Evolutionary conservation across 1,140 invertebrate species (phyloP).

Genomic region (Stegodyphus dumicola): DNA sequence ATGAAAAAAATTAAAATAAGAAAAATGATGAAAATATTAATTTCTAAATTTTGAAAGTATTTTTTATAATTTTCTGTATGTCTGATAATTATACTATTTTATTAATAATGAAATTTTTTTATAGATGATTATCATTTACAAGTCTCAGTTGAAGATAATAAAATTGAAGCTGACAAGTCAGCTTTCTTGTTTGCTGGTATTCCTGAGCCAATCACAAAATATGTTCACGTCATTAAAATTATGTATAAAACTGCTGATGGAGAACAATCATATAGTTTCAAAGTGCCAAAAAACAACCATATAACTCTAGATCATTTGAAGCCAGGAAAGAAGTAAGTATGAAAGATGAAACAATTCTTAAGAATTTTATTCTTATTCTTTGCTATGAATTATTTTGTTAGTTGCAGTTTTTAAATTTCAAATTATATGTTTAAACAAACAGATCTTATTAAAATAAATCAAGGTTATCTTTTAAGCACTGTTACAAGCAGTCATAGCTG

Average conservation of each 20-base stretch:
- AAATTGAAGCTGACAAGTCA: slow-evolving; percentile 72
- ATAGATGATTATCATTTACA: slow-evolving; percentile 82
- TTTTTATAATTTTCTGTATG: slow-evolving; percentile 5
- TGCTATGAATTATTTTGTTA: too few species aligned
- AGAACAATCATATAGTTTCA: slow-evolving; percentile 84
- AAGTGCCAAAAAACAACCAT: slow-evolving; percentile 83
- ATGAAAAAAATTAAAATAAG: too few species aligned
- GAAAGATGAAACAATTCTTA: too few species aligned
- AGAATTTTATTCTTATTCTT: too few species aligned
- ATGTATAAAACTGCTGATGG: slow-evolving; percentile 80
- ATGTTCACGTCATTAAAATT: slow-evolving; percentile 88
- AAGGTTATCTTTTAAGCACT: too few species aligned
- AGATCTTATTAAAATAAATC: too few species aligned
- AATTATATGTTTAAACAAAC: too few species aligned
- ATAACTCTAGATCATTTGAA: slow-evolving; percentile 79
- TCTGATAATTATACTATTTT: slow-evolving; percentile 10
- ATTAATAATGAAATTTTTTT: slow-evolving; percentile 5
- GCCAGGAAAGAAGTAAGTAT: slow-evolving; percentile 76
- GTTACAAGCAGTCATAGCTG: too few species aligned
- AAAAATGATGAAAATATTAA: background rate
- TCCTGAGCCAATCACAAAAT: slow-evolving; percentile 87
- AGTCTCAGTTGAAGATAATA: slow-evolving; percentile 78
- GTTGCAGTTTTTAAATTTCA: too few species aligned
- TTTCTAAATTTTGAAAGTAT: background rate
- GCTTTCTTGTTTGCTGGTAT: slow-evolving; percentile 80